Conservation (phyloP, 2,113 vertebrate genomes). For the Neopipo cinnamomea region DNA sequence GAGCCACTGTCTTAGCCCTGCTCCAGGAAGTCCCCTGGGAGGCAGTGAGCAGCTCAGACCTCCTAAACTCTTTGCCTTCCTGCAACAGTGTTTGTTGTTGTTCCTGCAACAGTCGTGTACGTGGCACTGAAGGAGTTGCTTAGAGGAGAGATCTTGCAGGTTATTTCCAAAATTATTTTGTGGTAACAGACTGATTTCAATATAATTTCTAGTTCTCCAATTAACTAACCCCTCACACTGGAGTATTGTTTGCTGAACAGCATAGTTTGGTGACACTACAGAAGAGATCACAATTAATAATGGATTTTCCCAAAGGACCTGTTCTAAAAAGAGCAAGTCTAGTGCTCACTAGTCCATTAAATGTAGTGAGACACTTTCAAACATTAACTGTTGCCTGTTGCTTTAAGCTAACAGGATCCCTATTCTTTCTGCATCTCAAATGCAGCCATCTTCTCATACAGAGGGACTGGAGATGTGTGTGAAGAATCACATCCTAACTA, state of each 20-base stretch:
- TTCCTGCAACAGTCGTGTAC: background rate
- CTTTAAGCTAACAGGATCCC: background rate
- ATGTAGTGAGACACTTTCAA: conserved; percentile 13
- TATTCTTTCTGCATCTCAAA: background rate
- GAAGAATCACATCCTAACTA: background rate
- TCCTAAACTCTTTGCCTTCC: background rate
- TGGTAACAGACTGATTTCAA: background rate
- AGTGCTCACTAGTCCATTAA: background rate
- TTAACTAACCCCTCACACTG: background rate
- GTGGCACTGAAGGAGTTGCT: background rate
- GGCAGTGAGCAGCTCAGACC: background rate
- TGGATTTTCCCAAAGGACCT: conserved; percentile 10
- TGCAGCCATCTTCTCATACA: background rate
- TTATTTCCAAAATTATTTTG: background rate
- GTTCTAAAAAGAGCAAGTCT: conserved; percentile 49
- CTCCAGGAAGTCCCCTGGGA: background rate
- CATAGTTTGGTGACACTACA: background rate
- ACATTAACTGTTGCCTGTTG: background rate
- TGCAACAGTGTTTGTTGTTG: background rate
- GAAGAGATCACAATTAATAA: conserved; percentile 30
- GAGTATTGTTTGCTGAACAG: background rate
- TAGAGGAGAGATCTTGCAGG: background rate
- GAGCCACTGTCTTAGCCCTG: background rate
- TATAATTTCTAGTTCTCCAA: background rate
- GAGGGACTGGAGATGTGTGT: background rate